Evolutionary conservation across 2,888 invertebrate species (phyloP).

Genomic region (Itoplectis maculator): DNA sequence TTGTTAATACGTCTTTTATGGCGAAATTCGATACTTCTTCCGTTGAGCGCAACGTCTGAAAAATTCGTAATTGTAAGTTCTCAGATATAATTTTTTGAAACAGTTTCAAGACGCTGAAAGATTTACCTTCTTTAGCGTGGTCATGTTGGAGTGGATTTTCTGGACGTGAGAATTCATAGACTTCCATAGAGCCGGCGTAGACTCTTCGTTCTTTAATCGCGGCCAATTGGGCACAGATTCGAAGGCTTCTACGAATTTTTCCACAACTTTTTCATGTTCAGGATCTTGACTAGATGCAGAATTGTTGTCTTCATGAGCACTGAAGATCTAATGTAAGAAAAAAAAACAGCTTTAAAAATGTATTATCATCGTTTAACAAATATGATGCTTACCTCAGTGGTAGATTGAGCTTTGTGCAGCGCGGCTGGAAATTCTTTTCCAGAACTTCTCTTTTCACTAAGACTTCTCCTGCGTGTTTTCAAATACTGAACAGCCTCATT

Average conservation of each 20-base stretch:
- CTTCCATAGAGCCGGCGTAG: conserved; percentile 34
- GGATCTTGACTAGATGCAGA: conserved; percentile 31
- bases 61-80: conserved; percentile 22
- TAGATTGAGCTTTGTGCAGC: background rate
- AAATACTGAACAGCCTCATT: conserved; percentile 66
- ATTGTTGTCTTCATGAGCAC: conserved; percentile 1
- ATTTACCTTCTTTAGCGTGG: conserved; percentile 73
- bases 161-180: conserved; percentile 70
- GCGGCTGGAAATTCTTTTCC: background rate
- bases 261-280: conserved; percentile 45
- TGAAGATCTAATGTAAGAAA: conserved; percentile 23
- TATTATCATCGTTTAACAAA: too few species aligned
- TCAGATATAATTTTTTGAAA: conserved; percentile 8
- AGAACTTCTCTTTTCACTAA: conserved; percentile 10
- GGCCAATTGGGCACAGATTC: conserved; percentile 64
- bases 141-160: conserved; percentile 69
- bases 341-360: background rate
- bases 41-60: conserved; percentile 70
- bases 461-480: conserved; percentile 52
- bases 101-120: background rate
- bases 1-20: conserved; percentile 61
- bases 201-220: conserved; percentile 12
- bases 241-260: conserved; percentile 74
- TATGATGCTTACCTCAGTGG: conserved; percentile 3
- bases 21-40: conserved; percentile 67